Conservation (phyloP, 2,888 invertebrate genomes). For the Apamea anceps region DNA sequence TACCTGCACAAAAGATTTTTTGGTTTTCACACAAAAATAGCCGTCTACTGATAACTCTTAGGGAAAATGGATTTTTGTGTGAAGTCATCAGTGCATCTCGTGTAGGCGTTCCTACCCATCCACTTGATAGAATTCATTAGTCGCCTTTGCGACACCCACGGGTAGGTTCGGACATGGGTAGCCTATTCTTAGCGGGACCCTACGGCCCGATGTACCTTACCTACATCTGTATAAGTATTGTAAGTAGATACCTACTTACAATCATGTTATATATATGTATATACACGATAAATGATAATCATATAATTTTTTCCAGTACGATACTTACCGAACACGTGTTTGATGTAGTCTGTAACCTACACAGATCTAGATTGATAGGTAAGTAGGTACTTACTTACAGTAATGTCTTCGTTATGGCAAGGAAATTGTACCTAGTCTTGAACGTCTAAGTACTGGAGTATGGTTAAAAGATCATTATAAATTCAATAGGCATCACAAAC, state of each 20-base stretch:
- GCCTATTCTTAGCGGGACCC: constrained; percentile 54
- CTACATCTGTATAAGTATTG: constrained; percentile 6
- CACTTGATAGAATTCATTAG: constrained; percentile 62
- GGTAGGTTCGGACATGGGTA: constrained; percentile 45
- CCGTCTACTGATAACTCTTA: constrained; percentile 1
- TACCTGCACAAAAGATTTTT: neutral
- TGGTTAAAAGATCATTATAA: constrained; percentile 13
- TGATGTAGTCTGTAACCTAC: neutral
- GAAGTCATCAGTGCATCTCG: constrained; percentile 34
- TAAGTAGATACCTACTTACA: constrained; percentile 1
- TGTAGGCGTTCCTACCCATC: constrained; percentile 46
- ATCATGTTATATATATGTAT: neutral
- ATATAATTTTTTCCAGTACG: neutral
- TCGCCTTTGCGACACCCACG: constrained; percentile 62
- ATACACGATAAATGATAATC: neutral
- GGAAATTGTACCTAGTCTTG: neutral
- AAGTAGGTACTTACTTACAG: neutral
- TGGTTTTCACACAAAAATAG: constrained; percentile 18
- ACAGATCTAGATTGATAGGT: neutral
- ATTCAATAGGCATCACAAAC: constrained; percentile 23
- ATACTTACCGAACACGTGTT: neutral
- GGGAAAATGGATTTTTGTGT: constrained; percentile 46
- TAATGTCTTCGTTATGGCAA: neutral
- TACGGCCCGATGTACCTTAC: constrained; percentile 13
- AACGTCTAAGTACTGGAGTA: neutral